Evolutionary conservation across 2,113 vertebrate species (phyloP), one percentile per base, ranked within the genome.

Genomic region (Plotosus lineatus): DNA sequence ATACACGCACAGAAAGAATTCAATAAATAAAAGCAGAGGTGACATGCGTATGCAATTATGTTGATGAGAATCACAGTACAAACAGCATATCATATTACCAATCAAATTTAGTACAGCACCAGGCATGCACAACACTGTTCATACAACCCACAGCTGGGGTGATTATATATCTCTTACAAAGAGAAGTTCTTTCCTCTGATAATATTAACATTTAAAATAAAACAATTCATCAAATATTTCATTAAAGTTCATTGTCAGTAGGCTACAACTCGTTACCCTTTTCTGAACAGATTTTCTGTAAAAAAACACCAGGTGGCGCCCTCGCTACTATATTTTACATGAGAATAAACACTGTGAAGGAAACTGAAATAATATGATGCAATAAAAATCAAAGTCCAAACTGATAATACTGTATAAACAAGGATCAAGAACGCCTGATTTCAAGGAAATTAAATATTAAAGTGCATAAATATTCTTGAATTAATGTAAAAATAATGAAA

Each of bases 101-200:
- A n/a, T n/a, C n/a, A n/a, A n/a, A n/a, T n/a, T n/a, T n/a, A n/a
- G n/a, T n/a, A n/a, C n/a, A 85, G 31, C 31, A 65, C 48, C 58
- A 81, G 3, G 65, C 69, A 75, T 75, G 61, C 51, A 75, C 10
- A 42, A 26, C 38, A 72, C n/a, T 77, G 61, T 55, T 53, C 42
- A 75, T 36, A 75, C 33, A 81, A 75, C 77, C 82, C 84, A 75
- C 63, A 73, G 48, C 46, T 10, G 55, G 82, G 85, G 63, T 46
- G 72, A 75, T 48, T 50, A 58, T 17, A 14, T 0, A 48, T 86
- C 85, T 86, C 85, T 86, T 86, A 84, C 76, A 76, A 86, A 86
- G 85, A 86, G 85, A 86, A 82, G 21, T 23, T 26, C 40, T 28
- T 40, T 71, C 11, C 55, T 26, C 36, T 76, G 7, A 78, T 36